Conservation (phyloP, 92 coral and sea anemone species). For the Chrysogorgia sp. region DNA sequence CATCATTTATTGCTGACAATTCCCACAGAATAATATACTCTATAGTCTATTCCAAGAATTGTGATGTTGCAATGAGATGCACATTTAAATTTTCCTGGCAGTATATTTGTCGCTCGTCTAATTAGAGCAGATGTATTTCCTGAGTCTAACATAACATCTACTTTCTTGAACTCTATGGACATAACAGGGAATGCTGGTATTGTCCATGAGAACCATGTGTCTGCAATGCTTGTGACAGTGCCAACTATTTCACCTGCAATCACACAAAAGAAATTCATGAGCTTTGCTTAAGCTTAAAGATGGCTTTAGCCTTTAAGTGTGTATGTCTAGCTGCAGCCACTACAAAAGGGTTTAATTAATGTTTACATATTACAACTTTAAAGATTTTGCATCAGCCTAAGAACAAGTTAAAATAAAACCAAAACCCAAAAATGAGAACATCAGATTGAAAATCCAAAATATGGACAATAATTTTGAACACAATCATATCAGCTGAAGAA, state of each 20-base stretch:
- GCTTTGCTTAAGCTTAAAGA: no score
- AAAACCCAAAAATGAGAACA: no score
- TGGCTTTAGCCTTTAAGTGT: no score
- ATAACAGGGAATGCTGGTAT: constrained; percentile 67
- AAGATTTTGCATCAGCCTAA: no score
- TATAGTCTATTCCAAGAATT: no score
- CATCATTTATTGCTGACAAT: neutral
- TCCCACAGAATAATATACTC: constrained; percentile 4
- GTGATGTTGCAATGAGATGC: neutral
- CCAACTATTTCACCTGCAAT: neutral
- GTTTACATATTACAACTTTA: no score
- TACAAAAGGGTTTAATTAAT: neutral
- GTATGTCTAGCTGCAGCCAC: neutral
- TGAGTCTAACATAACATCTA: constrained; percentile 30
- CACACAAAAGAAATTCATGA: no score
- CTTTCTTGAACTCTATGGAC: constrained; percentile 51
- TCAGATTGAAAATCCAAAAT: no score
- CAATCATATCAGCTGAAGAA: no score
- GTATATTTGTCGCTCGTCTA: constrained; percentile 10
- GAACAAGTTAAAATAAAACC: no score
- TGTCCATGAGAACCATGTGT: constrained; percentile 45
- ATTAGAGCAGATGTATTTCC: constrained; percentile 33
- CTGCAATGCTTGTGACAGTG: constrained; percentile 7
- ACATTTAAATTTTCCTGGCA: constrained; percentile 13
- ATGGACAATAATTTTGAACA: no score